These are phyloP conservation scores for Enteromius thamalakanensis DNA, from an alignment of 2,797 vertebrate genomes.

Conservation along the genomic window DNA sequence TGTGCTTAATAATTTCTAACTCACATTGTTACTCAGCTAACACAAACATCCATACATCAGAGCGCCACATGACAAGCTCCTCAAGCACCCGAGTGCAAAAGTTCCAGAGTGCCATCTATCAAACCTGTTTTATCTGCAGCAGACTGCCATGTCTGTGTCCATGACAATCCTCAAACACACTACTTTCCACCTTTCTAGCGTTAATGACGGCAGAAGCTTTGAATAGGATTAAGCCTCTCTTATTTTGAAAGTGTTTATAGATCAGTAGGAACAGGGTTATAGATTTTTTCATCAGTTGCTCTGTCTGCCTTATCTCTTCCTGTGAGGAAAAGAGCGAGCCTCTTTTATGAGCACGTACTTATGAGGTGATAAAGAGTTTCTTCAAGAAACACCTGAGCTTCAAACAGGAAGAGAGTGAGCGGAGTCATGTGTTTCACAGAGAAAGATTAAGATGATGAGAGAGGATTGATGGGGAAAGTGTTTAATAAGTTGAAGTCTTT, in stretches of 20 bases:
- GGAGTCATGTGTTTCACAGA: slow-evolving; percentile 52
- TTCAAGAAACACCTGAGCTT: slow-evolving; percentile 47
- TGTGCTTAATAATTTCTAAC: slow-evolving; percentile 28
- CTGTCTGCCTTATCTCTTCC: slow-evolving; percentile 48
- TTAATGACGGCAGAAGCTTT: slow-evolving; percentile 23
- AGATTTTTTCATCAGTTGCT: slow-evolving; percentile 71
- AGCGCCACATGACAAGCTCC: slow-evolving; percentile 30
- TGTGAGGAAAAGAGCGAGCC: slow-evolving; percentile 46
- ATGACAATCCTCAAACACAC: slow-evolving; percentile 43
- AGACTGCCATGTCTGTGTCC: slow-evolving; percentile 50
- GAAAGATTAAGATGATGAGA: slow-evolving; percentile 55
- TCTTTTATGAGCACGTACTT: slow-evolving; percentile 46
- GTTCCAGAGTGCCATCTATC: slow-evolving; percentile 46
- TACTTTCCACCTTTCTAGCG: slow-evolving; percentile 42
- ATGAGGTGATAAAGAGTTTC: slow-evolving; percentile 50
- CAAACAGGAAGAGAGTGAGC: slow-evolving; percentile 33
- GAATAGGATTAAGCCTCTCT: slow-evolving; percentile 32
- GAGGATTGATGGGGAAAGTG: background rate
- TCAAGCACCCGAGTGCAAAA: slow-evolving; percentile 42
- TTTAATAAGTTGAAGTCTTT: slow-evolving; percentile 35
- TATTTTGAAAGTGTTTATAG: slow-evolving; percentile 38
- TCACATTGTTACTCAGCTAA: slow-evolving; percentile 8
- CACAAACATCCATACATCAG: slow-evolving; percentile 43
- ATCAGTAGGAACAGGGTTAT: slow-evolving; percentile 50
- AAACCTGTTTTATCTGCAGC: slow-evolving; percentile 49